Conservation (phyloP, 2,888 invertebrate genomes). For the Cristatella mucedo region DNA sequence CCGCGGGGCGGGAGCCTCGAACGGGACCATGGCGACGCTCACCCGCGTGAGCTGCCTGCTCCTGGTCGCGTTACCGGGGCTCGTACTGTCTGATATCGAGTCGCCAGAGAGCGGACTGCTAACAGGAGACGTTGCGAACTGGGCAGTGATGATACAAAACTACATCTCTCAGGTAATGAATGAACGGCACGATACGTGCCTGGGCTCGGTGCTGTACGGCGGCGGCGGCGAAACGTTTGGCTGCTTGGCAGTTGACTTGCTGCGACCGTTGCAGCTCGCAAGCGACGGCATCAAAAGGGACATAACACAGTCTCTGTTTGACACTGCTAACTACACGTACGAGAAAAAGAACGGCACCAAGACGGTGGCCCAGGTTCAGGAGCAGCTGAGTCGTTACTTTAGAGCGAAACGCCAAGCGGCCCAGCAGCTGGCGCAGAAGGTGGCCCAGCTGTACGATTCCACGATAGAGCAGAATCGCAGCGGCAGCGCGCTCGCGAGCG, state of each 20-base stretch:
- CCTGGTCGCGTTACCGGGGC: too few species aligned
- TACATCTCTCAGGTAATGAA: constrained; percentile 35
- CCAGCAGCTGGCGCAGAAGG: constrained; percentile 24
- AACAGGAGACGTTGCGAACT: constrained; percentile 39
- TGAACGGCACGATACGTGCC: too few species aligned
- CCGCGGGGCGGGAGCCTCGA: too few species aligned
- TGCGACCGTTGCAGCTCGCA: constrained; percentile 24
- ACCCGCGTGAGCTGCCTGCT: too few species aligned
- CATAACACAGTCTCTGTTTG: constrained; percentile 33
- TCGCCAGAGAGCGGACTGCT: constrained; percentile 16
- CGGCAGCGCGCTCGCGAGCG: too few species aligned
- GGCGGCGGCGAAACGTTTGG: too few species aligned
- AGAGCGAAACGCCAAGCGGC: constrained; percentile 1
- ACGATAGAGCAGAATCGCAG: too few species aligned
- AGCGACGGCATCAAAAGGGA: constrained; percentile 37
- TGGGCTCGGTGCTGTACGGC: too few species aligned
- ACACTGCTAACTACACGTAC: constrained; percentile 32
- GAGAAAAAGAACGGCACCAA: constrained; percentile 33
- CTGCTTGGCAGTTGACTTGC: too few species aligned
- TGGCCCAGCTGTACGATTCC: constrained; percentile 29
- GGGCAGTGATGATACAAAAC: constrained; percentile 39
- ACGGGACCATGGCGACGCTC: too few species aligned
- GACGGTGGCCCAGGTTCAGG: constrained; percentile 24
- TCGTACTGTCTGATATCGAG: too few species aligned
- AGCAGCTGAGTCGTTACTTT: constrained; percentile 7